Evolutionary conservation across 1,140 invertebrate species (phyloP).

Genomic region (Pissodes strobi): DNA sequence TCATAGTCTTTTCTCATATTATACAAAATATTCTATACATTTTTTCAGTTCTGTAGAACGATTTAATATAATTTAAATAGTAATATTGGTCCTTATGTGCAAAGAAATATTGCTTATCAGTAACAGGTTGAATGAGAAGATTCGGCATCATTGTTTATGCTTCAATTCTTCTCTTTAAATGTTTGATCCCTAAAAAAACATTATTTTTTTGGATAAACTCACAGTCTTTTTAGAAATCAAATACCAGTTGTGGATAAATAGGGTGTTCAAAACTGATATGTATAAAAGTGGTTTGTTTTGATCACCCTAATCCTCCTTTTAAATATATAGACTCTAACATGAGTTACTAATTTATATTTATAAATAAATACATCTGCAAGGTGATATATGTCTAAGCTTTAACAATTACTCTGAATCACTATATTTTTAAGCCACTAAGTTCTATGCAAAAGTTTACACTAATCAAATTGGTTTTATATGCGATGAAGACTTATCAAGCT

Average conservation of each 20-base stretch:
- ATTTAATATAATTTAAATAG: too few species aligned
- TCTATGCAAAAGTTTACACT: neutral
- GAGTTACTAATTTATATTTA: neutral
- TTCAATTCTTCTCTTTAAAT: too few species aligned
- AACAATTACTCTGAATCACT: constrained; percentile 18
- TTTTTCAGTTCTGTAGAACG: neutral
- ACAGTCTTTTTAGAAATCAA: too few species aligned
- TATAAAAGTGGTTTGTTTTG: neutral
- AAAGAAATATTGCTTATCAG: constrained; percentile 13
- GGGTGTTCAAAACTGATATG: neutral
- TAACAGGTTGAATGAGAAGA: too few species aligned
- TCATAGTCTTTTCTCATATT: neutral
- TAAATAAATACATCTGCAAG: neutral
- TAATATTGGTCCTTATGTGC: constrained; percentile 13
- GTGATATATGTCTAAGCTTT: constrained; percentile 5
- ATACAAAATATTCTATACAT: neutral
- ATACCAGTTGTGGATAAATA: too few species aligned
- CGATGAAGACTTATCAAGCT: too few species aligned
- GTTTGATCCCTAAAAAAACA: too few species aligned
- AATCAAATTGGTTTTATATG: constrained; percentile 4
- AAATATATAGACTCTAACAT: too few species aligned
- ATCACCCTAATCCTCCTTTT: neutral
- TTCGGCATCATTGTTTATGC: too few species aligned
- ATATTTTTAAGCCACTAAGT: constrained; percentile 20
- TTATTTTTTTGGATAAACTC: too few species aligned